Conservation (phyloP, 2,797 vertebrate species). For the Malurus leucopterus region DNA sequence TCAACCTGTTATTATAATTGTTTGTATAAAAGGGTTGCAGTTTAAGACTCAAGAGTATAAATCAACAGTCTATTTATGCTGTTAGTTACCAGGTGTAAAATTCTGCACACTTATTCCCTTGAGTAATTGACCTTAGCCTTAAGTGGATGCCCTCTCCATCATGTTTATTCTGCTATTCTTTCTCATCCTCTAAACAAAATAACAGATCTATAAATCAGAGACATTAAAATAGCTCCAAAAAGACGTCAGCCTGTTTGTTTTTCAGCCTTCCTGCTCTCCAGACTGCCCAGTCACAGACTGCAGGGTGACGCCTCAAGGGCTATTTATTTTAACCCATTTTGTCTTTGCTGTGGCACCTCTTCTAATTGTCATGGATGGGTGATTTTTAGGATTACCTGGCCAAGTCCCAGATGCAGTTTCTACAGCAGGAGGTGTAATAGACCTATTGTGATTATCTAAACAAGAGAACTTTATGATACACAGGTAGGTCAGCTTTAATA, state of each 20-base stretch:
- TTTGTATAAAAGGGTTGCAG: constrained; percentile 27
- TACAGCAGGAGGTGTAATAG: not conserved
- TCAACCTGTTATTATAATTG: constrained; percentile 43
- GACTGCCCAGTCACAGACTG: not conserved
- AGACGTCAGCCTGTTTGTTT: not conserved
- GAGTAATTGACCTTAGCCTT: constrained; percentile 30
- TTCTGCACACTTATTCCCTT: not conserved
- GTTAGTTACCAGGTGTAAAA: constrained; percentile 26
- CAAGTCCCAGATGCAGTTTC: not conserved
- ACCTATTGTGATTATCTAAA: not conserved
- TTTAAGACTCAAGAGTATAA: constrained; percentile 1
- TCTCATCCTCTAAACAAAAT: constrained; percentile 20
- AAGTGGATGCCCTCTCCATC: constrained; percentile 24
- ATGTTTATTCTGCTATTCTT: constrained; percentile 35
- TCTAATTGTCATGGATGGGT: not conserved
- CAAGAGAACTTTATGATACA: not conserved
- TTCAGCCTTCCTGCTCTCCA: not conserved
- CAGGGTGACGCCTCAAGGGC: not conserved
- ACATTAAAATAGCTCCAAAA: not conserved
- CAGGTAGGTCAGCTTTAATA: not conserved
- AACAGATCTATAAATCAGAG: constrained; percentile 17
- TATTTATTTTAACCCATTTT: not conserved
- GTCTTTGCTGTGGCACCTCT: not conserved
- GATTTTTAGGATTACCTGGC: not conserved
- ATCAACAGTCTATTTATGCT: constrained; percentile 29